Evolutionary conservation across 2,113 vertebrate genomes (phyloP), one percentile per base, ranked within the genome.

Genomic region (Gallinago undulata): DNA sequence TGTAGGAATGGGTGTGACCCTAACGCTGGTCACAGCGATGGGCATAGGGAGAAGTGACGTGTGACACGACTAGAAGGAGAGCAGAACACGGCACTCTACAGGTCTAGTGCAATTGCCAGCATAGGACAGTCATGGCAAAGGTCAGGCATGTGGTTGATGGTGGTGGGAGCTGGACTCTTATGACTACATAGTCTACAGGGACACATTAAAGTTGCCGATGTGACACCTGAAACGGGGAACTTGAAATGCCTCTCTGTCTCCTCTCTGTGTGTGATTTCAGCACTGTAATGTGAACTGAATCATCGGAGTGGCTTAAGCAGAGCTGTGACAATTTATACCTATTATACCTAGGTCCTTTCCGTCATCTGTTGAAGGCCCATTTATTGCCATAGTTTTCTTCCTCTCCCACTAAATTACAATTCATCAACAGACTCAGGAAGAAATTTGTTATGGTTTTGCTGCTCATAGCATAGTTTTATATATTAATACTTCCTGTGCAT

Each of bases 341-440:
- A 2, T 80, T 74, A 30, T 43, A 64, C 63, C 22, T 64, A 56
- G 50, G 35, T 77, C 75, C 30, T 77, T 86, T 78, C 66, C 28
- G 43, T 90, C 48, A 51, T 75, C 72, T 87, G 0, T 16, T 77
- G 85, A 84, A 86, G 83, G 68, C 60, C 64, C 59, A 9, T 78
- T 93, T 89, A 70, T 88, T 90, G 68, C 73, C 41, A 39, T 60
- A 56, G n/a, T 56, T 89, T 93, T 90, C 80, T 83, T 90, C 48
- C 27, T 86, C 27, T 75, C 43, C 68, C 68, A 75, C 83, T 86
- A 55, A 86, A 90, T 80, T 66, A 51, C 18, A 80, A 68, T 92
- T 94, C 78, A 93, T 82, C 91, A 93, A 28, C 68, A 81, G 76
- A 63, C 78, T 94, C 70, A 66, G 93, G 89, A 97, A 96, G 74